Evolutionary conservation across 2,113 vertebrate species (phyloP).

Genomic region (Glareola pratincola): DNA sequence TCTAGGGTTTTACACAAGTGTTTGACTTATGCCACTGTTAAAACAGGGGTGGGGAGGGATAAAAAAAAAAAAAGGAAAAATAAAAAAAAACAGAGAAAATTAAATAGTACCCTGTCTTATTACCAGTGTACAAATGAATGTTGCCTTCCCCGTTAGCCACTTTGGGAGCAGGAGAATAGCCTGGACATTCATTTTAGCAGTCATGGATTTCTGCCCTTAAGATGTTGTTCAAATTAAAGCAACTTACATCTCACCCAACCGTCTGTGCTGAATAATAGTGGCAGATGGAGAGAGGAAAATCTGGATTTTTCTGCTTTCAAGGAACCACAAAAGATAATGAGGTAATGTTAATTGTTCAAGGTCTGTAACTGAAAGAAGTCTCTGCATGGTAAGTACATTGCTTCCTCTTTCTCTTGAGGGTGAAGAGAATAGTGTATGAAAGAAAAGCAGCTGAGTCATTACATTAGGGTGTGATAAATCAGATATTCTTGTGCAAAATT

Average conservation of each 20-base stretch:
- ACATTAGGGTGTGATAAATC: background rate
- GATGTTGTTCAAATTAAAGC: constrained; percentile 39
- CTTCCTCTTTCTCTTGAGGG: background rate
- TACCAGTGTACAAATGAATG: background rate
- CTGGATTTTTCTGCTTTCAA: constrained; percentile 41
- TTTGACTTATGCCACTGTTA: background rate
- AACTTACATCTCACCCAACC: background rate
- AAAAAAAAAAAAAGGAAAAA: too few relatives aligned
- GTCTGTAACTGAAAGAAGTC: background rate
- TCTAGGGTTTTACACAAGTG: background rate
- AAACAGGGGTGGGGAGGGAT: background rate
- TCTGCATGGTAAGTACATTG: background rate
- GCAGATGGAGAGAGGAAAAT: constrained; percentile 43
- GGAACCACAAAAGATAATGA: constrained; percentile 48
- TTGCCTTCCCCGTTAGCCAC: background rate
- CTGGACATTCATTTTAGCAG: background rate
- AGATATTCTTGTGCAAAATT: background rate
- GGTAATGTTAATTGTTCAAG: constrained; percentile 21
- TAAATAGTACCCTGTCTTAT: background rate
- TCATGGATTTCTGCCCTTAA: background rate
- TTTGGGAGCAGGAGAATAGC: background rate
- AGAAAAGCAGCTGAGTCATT: background rate
- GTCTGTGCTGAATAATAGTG: constrained; percentile 24
- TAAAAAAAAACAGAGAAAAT: fast-evolving
- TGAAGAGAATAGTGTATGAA: background rate